Base-by-base conservation (phyloP, 1,140 invertebrate species). In the Drosophila littoralis region DNA sequence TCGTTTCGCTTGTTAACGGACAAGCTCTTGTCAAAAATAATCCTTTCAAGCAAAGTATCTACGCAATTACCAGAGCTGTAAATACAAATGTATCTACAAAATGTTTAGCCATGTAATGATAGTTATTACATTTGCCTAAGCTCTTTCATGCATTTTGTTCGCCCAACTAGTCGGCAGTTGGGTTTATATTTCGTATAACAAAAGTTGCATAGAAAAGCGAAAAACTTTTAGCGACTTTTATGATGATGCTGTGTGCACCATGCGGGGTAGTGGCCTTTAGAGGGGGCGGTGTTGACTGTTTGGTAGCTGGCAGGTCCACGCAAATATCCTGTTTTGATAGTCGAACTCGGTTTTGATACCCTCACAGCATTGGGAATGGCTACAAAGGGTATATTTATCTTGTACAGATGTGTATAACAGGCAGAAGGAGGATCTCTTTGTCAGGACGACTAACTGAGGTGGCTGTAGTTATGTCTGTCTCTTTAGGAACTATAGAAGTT, bases 241-340 rank as follows among this genome's bases (percentile, higher is more conserved):
- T 79, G 75, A 67, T 67, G 68, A 32, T 73, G 22, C 22, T 28
- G 22, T 28, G 57, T 36, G 43, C 48, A 38, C 38, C 46, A 12
- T 35, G n/a, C 12, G 12, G 48, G 38, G 28, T 13, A 13, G 10
- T 10, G 40, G 43, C 40, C 38, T 46, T 38, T 43, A 36, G 22
- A 2, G 6, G 33, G 35, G 12, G 5, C 4, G 17, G 35, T 7
- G 7, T 32, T 35, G 42, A 40, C 43, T 38, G 52, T 22, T 46
- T 43, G 60, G 46, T 10, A 22, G 48, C 42, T 32, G 54, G 13
- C 45, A 38, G 58, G 52, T 52, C 52, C 67, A 70, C 63, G 45
- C 67, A 82, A 86, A 89, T 85, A 89, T 88, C 80, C 83, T 88
- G 83, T 73, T 57, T 63, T 69, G 84, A 88, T 80, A 77, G 79